These are phyloP conservation scores for Clamator glandarius DNA, from an alignment of 2,797 vertebrate species.

Conservation along the genomic window DNA sequence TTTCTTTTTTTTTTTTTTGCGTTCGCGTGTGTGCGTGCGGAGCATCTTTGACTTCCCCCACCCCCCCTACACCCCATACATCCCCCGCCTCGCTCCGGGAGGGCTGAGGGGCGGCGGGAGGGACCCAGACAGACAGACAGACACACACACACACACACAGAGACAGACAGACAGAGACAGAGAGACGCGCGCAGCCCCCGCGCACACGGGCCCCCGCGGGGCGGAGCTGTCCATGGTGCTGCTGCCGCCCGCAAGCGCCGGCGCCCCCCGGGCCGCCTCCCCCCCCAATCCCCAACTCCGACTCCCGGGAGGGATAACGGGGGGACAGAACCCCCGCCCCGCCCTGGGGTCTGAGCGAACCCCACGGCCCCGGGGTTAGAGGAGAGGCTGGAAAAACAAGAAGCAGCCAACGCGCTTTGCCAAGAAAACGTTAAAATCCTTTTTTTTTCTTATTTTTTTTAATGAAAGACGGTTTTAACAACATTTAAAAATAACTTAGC, in stretches of 20 bases:
- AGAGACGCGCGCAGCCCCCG: not conserved
- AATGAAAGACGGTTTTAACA: constrained; percentile 97
- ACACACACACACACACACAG: too few relatives aligned
- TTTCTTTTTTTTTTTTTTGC: too few relatives aligned
- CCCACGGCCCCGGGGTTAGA: not conserved
- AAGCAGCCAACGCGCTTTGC: constrained; percentile 58
- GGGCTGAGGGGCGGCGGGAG: not conserved
- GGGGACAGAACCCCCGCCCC: not conserved
- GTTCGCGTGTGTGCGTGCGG: not conserved
- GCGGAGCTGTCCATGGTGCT: constrained; percentile 87
- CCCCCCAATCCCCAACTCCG: too few relatives aligned
- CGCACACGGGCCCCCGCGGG: not conserved
- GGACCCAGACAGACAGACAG: too few relatives aligned
- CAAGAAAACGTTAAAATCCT: constrained; percentile 89
- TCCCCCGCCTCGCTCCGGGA: too few relatives aligned
- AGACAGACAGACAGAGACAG: too few relatives aligned
- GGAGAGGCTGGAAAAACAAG: constrained; percentile 72
- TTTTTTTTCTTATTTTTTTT: constrained; percentile 79
- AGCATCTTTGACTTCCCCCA: not conserved
- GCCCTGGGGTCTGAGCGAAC: too few relatives aligned
- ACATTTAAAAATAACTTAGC: constrained; percentile 92
- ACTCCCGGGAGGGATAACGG: too few relatives aligned
- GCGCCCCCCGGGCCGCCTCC: too few relatives aligned
- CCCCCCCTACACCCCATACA: too few relatives aligned
- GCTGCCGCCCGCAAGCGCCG: not conserved